Evolutionary conservation across 1,140 invertebrate genomes (phyloP).

Genomic region (Branchinecta lindahli): DNA sequence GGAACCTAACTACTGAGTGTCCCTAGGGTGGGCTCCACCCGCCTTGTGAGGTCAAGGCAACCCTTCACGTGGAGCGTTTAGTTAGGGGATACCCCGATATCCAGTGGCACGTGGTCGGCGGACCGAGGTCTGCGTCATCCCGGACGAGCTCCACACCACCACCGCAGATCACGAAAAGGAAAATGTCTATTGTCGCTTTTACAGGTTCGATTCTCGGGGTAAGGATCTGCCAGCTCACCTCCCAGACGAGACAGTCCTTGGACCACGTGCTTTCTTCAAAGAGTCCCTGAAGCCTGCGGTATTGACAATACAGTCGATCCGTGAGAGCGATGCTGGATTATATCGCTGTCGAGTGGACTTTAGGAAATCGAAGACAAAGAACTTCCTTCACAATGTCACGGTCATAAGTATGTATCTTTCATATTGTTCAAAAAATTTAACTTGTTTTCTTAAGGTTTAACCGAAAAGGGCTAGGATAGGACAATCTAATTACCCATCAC

Average conservation of each 20-base stretch:
- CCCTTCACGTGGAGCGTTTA: no score
- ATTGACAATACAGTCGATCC: slow-evolving; percentile 59
- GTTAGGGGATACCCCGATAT: no score
- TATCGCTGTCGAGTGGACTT: slow-evolving; percentile 81
- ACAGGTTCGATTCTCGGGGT: slow-evolving; percentile 56
- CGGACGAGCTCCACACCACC: no score
- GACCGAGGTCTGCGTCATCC: no score
- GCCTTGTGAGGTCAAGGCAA: no score
- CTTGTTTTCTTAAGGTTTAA: no score
- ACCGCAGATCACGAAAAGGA: no score
- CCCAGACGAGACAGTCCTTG: slow-evolving; percentile 55
- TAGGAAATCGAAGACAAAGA: slow-evolving; percentile 70
- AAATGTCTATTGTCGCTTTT: slow-evolving; percentile 25
- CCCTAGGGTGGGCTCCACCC: no score
- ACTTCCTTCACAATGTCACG: slow-evolving; percentile 72
- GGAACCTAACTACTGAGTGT: no score
- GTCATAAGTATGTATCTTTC: slow-evolving; percentile 52
- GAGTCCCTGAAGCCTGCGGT: slow-evolving; percentile 44
- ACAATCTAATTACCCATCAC: no score
- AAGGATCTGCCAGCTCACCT: slow-evolving; percentile 45
- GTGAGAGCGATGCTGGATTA: slow-evolving; percentile 60
- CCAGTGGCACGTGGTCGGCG: no score
- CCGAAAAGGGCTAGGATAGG: no score
- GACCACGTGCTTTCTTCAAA: slow-evolving; percentile 53
- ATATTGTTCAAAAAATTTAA: not conserved